These are phyloP conservation scores for Enteromius fasciolatus DNA, from an alignment of 2,797 vertebrate species.

Conservation along the genomic window DNA sequence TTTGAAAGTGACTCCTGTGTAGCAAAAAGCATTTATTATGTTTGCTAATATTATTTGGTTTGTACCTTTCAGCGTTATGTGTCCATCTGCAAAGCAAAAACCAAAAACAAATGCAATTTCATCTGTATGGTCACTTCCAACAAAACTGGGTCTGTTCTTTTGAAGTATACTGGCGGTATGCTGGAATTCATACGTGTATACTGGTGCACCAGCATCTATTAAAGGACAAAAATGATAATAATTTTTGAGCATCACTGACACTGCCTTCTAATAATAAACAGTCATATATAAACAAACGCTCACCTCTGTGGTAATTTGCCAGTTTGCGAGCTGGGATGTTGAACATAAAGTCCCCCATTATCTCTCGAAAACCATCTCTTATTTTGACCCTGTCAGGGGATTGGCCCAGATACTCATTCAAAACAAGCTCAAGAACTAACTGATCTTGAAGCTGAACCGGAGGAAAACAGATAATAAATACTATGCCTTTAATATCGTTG, in stretches of 20 bases:
- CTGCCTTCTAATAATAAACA: neutral
- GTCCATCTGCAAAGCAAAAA: constrained; percentile 57
- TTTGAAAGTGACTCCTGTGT: too few relatives aligned
- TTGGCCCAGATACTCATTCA: constrained; percentile 74
- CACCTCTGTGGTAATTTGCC: constrained; percentile 84
- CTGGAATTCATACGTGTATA: constrained; percentile 80
- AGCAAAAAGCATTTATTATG: too few relatives aligned
- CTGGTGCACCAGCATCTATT: constrained; percentile 70
- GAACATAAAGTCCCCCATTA: constrained; percentile 76
- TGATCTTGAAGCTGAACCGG: constrained; percentile 36
- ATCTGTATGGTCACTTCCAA: constrained; percentile 75
- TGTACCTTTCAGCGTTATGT: constrained; percentile 23
- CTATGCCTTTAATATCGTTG: too few relatives aligned
- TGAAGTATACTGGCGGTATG: constrained; percentile 60
- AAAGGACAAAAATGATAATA: neutral
- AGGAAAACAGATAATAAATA: too few relatives aligned
- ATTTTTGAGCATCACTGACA: too few relatives aligned
- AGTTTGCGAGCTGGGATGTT: constrained; percentile 71
- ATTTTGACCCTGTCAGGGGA: constrained; percentile 70
- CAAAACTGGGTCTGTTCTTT: constrained; percentile 67
- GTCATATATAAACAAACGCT: constrained; percentile 8
- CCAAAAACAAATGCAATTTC: constrained; percentile 78
- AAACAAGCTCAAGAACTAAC: constrained; percentile 53
- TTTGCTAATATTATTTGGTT: too few relatives aligned
- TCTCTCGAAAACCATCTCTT: constrained; percentile 73